A percentile compares a stretch with the other conserved stretches of the same genome.
These are phyloP conservation scores for Danionella cerebrum DNA, from an alignment of 2,113 vertebrate genomes.

Conservation along the genomic window DNA sequence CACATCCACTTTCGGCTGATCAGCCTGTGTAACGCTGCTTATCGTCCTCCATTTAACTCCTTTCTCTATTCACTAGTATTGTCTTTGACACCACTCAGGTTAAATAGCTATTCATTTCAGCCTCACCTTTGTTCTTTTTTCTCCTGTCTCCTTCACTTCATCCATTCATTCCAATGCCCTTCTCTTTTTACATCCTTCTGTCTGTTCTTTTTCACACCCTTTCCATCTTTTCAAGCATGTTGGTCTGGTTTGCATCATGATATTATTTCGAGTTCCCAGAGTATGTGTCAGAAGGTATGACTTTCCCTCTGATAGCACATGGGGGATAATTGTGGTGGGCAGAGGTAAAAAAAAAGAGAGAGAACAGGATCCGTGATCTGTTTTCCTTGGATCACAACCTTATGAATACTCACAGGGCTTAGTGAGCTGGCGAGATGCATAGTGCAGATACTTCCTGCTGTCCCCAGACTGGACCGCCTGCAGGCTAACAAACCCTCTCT, in stretches of 20 bases:
- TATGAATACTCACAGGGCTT: slow-evolving; percentile 14
- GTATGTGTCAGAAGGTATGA: slow-evolving; percentile 37
- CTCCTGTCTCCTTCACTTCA: slow-evolving; percentile 24
- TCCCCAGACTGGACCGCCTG: slow-evolving; percentile 4
- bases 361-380: slow-evolving; percentile 27
- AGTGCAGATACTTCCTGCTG: slow-evolving; percentile 20
- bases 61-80: not conserved
- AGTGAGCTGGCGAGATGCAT: slow-evolving; percentile 22
- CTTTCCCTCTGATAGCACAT: slow-evolving; percentile 8
- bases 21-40: not conserved
- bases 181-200: slow-evolving; percentile 17
- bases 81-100: not conserved
- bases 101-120: not conserved
- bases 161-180: slow-evolving; percentile 17
- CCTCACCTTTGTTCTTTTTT: slow-evolving; percentile 19
- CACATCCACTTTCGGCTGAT: not conserved
- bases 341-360: not conserved
- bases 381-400: slow-evolving; percentile 27
- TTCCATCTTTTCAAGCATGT: slow-evolving; percentile 22
- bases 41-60: not conserved
- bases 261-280: not conserved
- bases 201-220: slow-evolving; percentile 35
- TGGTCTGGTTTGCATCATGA: slow-evolving; percentile 27
- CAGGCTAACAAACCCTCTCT: slow-evolving; percentile 15
- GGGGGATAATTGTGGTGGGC: slow-evolving; percentile 18